These are phyloP conservation scores for Bolinopsis microptera DNA, from an alignment of 37 sponge, comb jelly and placozoan species.

Conservation along the genomic window DNA sequence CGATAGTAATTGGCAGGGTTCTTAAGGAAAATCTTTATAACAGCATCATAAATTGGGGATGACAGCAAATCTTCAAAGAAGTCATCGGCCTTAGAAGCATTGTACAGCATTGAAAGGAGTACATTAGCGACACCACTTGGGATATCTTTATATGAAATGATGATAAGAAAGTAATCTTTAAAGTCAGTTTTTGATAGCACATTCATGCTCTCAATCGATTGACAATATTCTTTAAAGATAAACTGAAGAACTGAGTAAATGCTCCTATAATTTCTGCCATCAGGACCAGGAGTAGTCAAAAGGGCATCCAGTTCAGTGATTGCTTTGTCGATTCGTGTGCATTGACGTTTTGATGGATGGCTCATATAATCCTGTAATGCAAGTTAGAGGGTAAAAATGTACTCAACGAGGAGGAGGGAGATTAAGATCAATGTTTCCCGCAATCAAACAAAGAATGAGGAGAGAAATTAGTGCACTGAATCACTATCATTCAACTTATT, in stretches of 20 bases:
- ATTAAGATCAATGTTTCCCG: too few relatives aligned
- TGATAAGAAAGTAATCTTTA: constrained; percentile 55
- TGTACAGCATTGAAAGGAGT: constrained; percentile 13
- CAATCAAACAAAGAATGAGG: too few relatives aligned
- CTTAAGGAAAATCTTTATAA: not conserved
- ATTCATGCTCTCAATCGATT: not conserved
- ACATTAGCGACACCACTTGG: not conserved
- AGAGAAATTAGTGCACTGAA: too few relatives aligned
- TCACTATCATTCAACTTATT: too few relatives aligned
- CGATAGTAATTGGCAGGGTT: not conserved
- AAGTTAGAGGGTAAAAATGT: too few relatives aligned
- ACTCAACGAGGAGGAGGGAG: too few relatives aligned
- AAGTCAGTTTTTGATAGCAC: constrained; percentile 1
- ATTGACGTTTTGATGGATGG: constrained; percentile 40
- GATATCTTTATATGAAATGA: not conserved
- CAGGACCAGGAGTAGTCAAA: not conserved
- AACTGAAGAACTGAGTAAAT: constrained; percentile 14
- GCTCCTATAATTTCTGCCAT: not conserved
- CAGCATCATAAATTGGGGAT: not conserved
- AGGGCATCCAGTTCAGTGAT: not conserved
- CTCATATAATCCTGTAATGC: not conserved
- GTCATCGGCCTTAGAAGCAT: not conserved
- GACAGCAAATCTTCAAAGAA: constrained; percentile 34
- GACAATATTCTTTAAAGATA: constrained; percentile 43
- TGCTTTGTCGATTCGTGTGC: constrained; percentile 38